Conservation (phyloP, 2,113 vertebrate genomes). For the Nycticebus coucang region DNA sequence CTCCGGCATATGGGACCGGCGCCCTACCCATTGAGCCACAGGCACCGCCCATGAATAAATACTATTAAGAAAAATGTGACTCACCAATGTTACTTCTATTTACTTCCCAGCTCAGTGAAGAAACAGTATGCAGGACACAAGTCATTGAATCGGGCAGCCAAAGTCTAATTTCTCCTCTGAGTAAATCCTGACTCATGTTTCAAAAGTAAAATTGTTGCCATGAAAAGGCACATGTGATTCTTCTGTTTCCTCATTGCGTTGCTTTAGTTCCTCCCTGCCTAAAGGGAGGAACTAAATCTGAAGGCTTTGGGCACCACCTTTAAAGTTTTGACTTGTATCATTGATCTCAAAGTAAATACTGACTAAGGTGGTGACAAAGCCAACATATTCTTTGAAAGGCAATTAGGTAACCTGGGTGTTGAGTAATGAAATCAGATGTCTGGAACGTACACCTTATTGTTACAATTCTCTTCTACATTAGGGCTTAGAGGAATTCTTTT, state of each 20-base stretch:
- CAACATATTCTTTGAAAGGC: constrained; percentile 65
- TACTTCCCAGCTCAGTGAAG: not conserved
- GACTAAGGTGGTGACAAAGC: constrained; percentile 32
- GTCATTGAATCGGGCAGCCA: not conserved
- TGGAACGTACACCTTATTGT: not conserved
- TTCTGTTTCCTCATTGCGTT: constrained; percentile 22
- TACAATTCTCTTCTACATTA: not conserved
- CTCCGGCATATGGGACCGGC: no score
- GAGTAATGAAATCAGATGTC: constrained; percentile 58
- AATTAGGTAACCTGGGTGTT: constrained; percentile 17
- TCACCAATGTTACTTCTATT: not conserved
- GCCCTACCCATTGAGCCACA: no score
- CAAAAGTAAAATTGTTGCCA: not conserved
- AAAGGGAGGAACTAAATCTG: not conserved
- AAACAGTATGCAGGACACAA: not conserved
- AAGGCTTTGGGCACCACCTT: constrained; percentile 55
- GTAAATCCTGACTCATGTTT: not conserved
- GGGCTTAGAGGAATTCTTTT: constrained; percentile 17
- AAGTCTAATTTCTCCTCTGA: constrained; percentile 42
- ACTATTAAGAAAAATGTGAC: constrained; percentile 42
- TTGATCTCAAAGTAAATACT: constrained; percentile 67
- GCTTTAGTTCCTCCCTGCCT: constrained; percentile 11
- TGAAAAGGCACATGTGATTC: constrained; percentile 4
- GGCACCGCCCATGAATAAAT: no score
- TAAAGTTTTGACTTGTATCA: constrained; percentile 1